phyloP scores from a whole-genome alignment of 2,797 vertebrate genomes.

The Antrozous pallidus region DNA sequence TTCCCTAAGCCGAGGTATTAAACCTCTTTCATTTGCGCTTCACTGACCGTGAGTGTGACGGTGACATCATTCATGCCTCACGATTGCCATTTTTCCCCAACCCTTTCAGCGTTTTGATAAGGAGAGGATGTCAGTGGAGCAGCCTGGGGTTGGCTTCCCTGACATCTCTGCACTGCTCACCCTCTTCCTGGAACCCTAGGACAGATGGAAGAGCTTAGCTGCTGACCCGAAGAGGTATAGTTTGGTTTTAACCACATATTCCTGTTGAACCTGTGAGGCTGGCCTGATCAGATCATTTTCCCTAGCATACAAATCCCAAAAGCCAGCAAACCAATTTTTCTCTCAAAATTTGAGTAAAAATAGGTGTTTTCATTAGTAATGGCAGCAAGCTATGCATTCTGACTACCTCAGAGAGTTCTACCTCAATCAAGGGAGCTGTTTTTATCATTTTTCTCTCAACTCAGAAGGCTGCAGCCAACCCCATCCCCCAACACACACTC shows the following conservation, averaged over 20 bases:
- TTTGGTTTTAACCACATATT: conserved; percentile 12
- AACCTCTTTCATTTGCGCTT: not conserved
- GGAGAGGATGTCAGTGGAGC: not conserved
- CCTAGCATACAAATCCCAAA: not conserved
- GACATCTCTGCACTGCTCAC: not conserved
- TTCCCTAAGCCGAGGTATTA: not conserved
- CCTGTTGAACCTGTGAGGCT: not conserved
- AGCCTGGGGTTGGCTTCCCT: not conserved
- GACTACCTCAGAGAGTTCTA: not conserved
- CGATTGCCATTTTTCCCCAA: not conserved
- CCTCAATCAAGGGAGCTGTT: not conserved
- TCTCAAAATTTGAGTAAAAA: conserved; percentile 16
- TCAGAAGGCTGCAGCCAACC: not conserved
- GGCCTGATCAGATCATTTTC: not conserved
- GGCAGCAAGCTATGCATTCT: conserved; percentile 40
- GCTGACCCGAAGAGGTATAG: not conserved
- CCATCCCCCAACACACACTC: not conserved
- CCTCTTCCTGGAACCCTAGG: not conserved
- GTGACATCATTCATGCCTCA: not conserved
- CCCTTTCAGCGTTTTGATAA: not conserved
- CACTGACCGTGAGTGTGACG: conserved; percentile 21
- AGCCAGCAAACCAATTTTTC: not conserved
- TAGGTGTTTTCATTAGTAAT: conserved; percentile 15
- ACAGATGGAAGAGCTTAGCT: not conserved
- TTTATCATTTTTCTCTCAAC: conserved; percentile 34